Percentiles rank a stretch among this genome's conserved stretches.
Conservation (phyloP, 2,797 vertebrate species). For the Columba guinea region DNA sequence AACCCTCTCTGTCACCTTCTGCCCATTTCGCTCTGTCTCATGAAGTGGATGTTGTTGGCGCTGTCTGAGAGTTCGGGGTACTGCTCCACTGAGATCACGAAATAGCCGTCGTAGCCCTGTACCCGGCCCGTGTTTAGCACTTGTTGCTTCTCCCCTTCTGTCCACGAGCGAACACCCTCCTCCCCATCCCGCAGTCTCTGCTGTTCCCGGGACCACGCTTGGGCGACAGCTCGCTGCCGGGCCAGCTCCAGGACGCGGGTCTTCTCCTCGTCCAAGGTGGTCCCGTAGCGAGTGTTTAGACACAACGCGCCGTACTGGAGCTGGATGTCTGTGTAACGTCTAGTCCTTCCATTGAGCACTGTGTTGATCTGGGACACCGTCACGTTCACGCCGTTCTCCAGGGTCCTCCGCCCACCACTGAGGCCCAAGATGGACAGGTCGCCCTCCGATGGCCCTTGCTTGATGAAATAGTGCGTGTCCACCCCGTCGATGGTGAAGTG, state of each 20-base stretch:
- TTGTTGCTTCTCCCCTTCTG: constrained; percentile 95
- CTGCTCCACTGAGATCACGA: constrained; percentile 95
- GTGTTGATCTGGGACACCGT: constrained; percentile 97
- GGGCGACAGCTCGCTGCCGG: constrained; percentile 87
- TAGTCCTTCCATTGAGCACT: constrained; percentile 90
- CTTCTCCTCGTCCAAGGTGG: constrained; percentile 93
- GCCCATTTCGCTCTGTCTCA: constrained; percentile 99
- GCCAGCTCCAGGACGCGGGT: constrained; percentile 91
- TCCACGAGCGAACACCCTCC: constrained; percentile 94
- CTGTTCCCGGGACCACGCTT: constrained; percentile 91
- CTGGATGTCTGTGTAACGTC: constrained; percentile 95
- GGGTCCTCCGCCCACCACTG: constrained; percentile 90
- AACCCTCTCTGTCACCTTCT: constrained; percentile 94
- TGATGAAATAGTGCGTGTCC: constrained; percentile 96
- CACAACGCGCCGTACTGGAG: constrained; percentile 87
- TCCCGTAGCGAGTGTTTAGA: constrained; percentile 93
- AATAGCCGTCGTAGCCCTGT: constrained; percentile 96
- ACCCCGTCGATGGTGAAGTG: constrained; percentile 90
- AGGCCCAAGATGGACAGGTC: constrained; percentile 94
- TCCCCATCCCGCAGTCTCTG: constrained; percentile 95
- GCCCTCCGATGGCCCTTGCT: constrained; percentile 87
- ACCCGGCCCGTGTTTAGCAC: constrained; percentile 90
- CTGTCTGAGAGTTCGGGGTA: constrained; percentile 98
- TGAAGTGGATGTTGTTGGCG: constrained; percentile 96
- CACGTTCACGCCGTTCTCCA: constrained; percentile 96